phyloP scores from a whole-genome alignment of 2,113 vertebrate species.

The Pseudorasbora parva region DNA sequence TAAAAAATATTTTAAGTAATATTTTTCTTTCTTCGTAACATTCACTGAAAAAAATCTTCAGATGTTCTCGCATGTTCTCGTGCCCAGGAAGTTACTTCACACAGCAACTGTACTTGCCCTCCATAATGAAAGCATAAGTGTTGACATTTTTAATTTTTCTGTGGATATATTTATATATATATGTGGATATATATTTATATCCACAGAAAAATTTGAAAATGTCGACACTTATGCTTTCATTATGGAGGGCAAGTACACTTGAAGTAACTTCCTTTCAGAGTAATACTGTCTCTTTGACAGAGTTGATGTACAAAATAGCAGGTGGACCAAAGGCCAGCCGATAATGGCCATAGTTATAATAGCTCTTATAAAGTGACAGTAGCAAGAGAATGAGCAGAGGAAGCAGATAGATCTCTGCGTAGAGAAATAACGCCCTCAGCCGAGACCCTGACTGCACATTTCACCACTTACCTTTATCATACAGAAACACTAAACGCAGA shows the following conservation, averaged over 20 bases:
- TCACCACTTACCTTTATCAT: background rate
- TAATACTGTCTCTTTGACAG: slow-evolving; percentile 19
- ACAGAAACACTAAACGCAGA: background rate
- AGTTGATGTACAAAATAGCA: slow-evolving; percentile 5
- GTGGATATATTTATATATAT: no score
- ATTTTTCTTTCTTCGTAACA: no score
- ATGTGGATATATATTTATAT: no score
- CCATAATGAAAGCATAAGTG: no score
- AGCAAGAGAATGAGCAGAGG: background rate
- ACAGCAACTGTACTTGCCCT: no score
- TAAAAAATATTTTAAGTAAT: no score
- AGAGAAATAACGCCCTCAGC: background rate
- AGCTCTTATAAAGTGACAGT: background rate
- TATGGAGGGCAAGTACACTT: background rate
- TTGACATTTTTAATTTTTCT: no score
- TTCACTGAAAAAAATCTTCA: no score
- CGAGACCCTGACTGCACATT: slow-evolving; percentile 11
- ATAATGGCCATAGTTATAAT: slow-evolving; percentile 21
- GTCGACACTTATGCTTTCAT: background rate
- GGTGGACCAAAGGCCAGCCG: slow-evolving; percentile 1
- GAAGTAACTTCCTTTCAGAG: background rate
- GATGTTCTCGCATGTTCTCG: no score
- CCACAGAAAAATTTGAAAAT: no score
- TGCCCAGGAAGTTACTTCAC: no score
- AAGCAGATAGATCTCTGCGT: background rate